phyloP scores from a whole-genome alignment of 2,797 vertebrate species.

The Bradypodion pumilum region DNA sequence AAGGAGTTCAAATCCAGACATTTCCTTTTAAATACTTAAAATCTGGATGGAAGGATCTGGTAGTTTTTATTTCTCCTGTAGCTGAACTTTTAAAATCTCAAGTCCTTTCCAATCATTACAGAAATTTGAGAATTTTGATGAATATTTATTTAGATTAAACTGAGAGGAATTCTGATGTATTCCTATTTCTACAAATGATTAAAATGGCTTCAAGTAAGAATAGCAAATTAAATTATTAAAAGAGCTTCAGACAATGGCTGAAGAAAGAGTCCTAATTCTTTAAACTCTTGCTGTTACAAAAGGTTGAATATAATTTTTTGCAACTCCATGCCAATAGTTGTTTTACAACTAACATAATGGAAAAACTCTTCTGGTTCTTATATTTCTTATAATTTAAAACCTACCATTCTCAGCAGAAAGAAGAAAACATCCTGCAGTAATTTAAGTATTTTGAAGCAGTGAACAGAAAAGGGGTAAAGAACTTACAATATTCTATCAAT shows the following conservation, averaged over 20 bases:
- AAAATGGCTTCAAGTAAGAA: too few relatives aligned
- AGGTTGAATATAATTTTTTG: neutral
- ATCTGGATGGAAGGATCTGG: neutral
- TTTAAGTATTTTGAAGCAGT: constrained; percentile 17
- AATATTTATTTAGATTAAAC: too few relatives aligned
- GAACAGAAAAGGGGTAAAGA: constrained; percentile 15
- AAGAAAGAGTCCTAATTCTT: too few relatives aligned
- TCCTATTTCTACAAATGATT: too few relatives aligned
- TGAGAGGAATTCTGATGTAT: too few relatives aligned
- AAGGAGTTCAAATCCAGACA: too few relatives aligned
- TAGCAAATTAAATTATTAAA: too few relatives aligned
- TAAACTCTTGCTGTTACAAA: neutral
- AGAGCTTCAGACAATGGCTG: neutral
- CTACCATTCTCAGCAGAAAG: neutral
- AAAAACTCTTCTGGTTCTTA: neutral
- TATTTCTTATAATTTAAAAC: neutral
- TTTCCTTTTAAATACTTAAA: neutral
- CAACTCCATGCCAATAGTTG: neutral
- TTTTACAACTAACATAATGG: neutral
- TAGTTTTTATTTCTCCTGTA: neutral
- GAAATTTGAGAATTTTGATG: neutral
- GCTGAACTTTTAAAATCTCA: neutral
- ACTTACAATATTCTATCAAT: constrained; percentile 25
- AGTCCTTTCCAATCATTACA: neutral
- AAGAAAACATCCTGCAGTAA: neutral